phyloP scores from a whole-genome alignment of 1,140 invertebrate species.

The Spodoptera litura region DNA sequence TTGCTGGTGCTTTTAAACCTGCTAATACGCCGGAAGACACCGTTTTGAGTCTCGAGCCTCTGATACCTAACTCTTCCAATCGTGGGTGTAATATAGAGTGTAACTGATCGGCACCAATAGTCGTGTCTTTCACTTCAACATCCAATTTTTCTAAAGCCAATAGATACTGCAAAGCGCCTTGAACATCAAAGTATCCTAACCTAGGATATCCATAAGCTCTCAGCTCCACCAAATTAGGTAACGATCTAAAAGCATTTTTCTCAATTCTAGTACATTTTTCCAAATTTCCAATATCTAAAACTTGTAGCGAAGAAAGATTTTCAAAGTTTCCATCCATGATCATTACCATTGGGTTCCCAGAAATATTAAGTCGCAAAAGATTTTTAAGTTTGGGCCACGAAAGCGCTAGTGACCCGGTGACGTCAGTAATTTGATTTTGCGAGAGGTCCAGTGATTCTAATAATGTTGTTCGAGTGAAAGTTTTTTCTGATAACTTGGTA shows the following conservation, averaged over 20 bases:
- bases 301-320: slow-evolving; percentile 88
- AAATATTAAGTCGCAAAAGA: slow-evolving; percentile 91
- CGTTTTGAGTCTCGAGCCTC: slow-evolving; percentile 91
- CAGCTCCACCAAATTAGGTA: slow-evolving; percentile 90
- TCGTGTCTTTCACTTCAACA: slow-evolving; percentile 94
- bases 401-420: slow-evolving; percentile 86
- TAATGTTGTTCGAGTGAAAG: slow-evolving; percentile 92
- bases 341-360: slow-evolving; percentile 91
- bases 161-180: slow-evolving; percentile 91
- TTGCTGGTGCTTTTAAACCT: slow-evolving; percentile 90
- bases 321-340: slow-evolving; percentile 92
- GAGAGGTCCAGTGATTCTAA: slow-evolving; percentile 93
- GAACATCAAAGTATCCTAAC: slow-evolving; percentile 93
- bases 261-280: slow-evolving; percentile 91
- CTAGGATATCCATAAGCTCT: slow-evolving; percentile 91
- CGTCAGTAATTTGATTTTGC: slow-evolving; percentile 89
- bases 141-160: slow-evolving; percentile 90
- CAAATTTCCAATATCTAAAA: slow-evolving; percentile 90
- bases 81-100: slow-evolving; percentile 92
- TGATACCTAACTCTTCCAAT: slow-evolving; percentile 90
- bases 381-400: slow-evolving; percentile 90
- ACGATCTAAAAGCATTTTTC: slow-evolving; percentile 91
- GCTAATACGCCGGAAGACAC: slow-evolving; percentile 94
- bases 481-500: slow-evolving; percentile 87
- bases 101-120: slow-evolving; percentile 93